Evolutionary conservation across 2,888 invertebrate genomes (phyloP).

Genomic region (Helicoverpa assulta): DNA sequence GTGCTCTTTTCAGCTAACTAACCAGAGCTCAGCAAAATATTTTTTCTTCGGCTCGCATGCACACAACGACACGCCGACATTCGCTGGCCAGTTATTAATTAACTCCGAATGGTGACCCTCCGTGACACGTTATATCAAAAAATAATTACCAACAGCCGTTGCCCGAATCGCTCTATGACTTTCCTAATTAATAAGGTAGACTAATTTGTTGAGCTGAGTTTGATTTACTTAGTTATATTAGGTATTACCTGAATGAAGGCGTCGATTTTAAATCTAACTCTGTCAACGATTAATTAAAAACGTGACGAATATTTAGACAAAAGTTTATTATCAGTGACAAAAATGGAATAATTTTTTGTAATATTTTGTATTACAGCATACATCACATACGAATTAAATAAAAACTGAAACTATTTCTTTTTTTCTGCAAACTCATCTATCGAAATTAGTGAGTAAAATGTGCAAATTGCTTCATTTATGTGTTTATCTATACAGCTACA

Average conservation of each 20-base stretch:
- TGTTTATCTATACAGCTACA: constrained; percentile 42
- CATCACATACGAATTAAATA: background rate
- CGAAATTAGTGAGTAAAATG: constrained; percentile 4
- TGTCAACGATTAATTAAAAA: constrained; percentile 20
- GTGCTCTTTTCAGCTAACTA: constrained; percentile 82
- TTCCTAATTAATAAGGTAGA: constrained; percentile 58
- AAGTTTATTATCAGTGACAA: no score
- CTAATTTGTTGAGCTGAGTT: constrained; percentile 44
- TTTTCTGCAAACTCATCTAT: background rate
- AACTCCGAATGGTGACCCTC: constrained; percentile 76
- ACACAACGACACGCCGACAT: constrained; percentile 62
- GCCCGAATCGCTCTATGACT: constrained; percentile 62
- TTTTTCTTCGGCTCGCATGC: constrained; percentile 75
- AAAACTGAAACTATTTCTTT: no score
- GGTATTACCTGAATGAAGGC: constrained; percentile 33
- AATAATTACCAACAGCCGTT: constrained; percentile 68
- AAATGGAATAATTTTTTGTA: background rate
- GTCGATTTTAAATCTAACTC: constrained; percentile 17
- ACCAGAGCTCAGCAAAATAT: constrained; percentile 79
- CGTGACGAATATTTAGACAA: background rate
- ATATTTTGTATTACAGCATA: background rate
- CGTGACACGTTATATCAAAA: constrained; percentile 74
- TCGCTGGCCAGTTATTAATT: constrained; percentile 83
- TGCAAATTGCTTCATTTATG: constrained; percentile 32
- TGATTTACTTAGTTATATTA: constrained; percentile 33